Percentiles rank a stretch among this genome's conserved stretches.
These are phyloP conservation scores for Teinopalpus imperialis DNA, from an alignment of 2,888 invertebrate genomes.

Conservation along the genomic window DNA sequence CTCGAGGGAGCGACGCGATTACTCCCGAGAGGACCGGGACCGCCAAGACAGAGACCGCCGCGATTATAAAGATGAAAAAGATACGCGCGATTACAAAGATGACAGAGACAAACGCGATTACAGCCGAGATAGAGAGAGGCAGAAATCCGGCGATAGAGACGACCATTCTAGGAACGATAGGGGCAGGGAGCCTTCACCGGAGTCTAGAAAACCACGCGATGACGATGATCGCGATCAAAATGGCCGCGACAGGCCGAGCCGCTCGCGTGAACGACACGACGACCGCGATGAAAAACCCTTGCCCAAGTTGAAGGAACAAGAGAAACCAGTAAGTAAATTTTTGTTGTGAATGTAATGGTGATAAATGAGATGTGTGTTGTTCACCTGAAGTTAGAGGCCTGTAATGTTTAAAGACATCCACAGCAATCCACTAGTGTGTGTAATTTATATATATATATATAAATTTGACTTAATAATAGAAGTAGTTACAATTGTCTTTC, in stretches of 20 bases:
- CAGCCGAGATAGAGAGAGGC: constrained; percentile 31
- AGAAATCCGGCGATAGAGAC: constrained; percentile 32
- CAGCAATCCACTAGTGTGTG: too few relatives aligned
- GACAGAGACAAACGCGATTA: constrained; percentile 37
- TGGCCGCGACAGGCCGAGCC: constrained; percentile 53
- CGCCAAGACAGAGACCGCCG: constrained; percentile 37
- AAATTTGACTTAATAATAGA: too few relatives aligned
- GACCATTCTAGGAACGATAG: constrained; percentile 34
- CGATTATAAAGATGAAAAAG: constrained; percentile 31
- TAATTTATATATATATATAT: too few relatives aligned
- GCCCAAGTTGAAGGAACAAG: constrained; percentile 88
- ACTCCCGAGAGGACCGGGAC: constrained; percentile 35
- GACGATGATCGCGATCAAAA: constrained; percentile 42
- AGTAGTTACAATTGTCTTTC: too few relatives aligned
- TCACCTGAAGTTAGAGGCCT: too few relatives aligned
- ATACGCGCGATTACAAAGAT: constrained; percentile 33
- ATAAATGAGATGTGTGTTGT: too few relatives aligned
- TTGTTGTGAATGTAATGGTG: too few relatives aligned
- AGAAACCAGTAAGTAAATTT: constrained; percentile 88
- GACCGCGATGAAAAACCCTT: constrained; percentile 67
- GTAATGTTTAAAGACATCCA: too few relatives aligned
- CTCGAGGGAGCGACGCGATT: constrained; percentile 35
- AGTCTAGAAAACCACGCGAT: constrained; percentile 31
- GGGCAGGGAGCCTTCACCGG: constrained; percentile 32
- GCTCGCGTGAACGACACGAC: constrained; percentile 54